Conservation (phyloP, 1,140 invertebrate genomes). For the Drosophila sechellia region DNA sequence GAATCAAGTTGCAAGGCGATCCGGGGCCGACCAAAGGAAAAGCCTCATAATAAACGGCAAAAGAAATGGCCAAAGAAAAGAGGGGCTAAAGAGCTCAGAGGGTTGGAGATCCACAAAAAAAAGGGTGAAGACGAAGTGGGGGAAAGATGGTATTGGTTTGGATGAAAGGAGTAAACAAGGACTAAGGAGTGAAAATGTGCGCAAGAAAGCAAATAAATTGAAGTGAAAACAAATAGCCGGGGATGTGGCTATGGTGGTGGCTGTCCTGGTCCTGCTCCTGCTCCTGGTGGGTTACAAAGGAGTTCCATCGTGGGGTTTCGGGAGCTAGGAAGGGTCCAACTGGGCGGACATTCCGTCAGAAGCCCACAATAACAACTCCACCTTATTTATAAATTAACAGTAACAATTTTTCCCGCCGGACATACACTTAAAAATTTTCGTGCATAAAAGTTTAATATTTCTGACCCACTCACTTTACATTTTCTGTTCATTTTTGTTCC, state of each 20-base stretch:
- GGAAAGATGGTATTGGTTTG: constrained; percentile 5
- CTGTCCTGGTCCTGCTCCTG: not conserved
- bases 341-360: constrained; percentile 30
- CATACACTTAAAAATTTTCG: constrained; percentile 74
- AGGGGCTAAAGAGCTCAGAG: constrained; percentile 16
- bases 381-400: constrained; percentile 81
- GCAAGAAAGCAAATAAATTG: constrained; percentile 74
- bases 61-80: constrained; percentile 57
- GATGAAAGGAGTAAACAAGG: constrained; percentile 43
- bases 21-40: constrained; percentile 21
- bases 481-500: constrained; percentile 7
- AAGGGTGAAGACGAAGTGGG: constrained; percentile 8
- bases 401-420: constrained; percentile 77
- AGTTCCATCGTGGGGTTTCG: not conserved
- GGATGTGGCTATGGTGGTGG: constrained; percentile 4
- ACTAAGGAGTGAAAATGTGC: constrained; percentile 64
- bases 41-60: constrained; percentile 56
- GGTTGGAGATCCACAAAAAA: constrained; percentile 10
- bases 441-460: constrained; percentile 71
- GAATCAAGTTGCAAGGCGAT: constrained; percentile 64
- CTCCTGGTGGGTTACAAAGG: not conserved
- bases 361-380: constrained; percentile 59
- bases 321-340: constrained; percentile 5
- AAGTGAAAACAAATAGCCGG: constrained; percentile 77
- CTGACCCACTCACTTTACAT: constrained; percentile 28